Base-by-base conservation (phyloP, 1,140 invertebrate genomes). In the Probaryconus sp. region DNA sequence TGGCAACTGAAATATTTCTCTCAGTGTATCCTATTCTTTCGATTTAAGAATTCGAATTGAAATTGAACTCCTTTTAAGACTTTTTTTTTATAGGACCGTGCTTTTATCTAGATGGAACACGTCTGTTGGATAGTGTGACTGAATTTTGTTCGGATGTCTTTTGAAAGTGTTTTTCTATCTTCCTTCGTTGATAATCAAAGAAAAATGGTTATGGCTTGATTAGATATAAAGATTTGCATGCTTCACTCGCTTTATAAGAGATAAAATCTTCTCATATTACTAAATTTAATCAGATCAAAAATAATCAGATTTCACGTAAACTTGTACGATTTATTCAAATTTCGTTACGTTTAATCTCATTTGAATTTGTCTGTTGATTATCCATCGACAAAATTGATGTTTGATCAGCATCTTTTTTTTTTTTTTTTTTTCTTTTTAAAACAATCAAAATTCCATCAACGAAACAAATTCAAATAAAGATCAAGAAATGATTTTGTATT, bases 41-140 rank as follows among this genome's bases (percentile, higher is more conserved):
- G 30, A 47, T 37, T 47, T 24, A 35, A 38, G 56, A 47, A 64
- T 53, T 17, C 28, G 17, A 64, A 43, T 64, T 13, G 47, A 42
- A 51, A 42, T 64, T 64, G 28, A 51, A 43, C 24, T 63, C 18
- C n/a, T 50, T 63, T 50, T 50, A 50, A 63, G 45, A 50, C 33
- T 61, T 50, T 61, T n/a, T n/a, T 53, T 42, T 30, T 63, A 63
- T 42, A 51, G 3, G 18, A 5, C n/a, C 26, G 33, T 51, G 42
- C 21, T 60, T 60, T 60, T 48, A 60, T 60, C 56, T 60, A 38
- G 33, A 60, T 60, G 24, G 56, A 48, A 40, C 33, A 28, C 14
- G 13, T 37, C 21, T 42, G 43, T 38, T 16, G 18, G 16, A 28
- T 60, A 33, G 18, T 60, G 56, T 48, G 56, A 60, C 42, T 60